phyloP scores from a whole-genome alignment of 2,113 vertebrate genomes.

The Lasiurus cinereus region DNA sequence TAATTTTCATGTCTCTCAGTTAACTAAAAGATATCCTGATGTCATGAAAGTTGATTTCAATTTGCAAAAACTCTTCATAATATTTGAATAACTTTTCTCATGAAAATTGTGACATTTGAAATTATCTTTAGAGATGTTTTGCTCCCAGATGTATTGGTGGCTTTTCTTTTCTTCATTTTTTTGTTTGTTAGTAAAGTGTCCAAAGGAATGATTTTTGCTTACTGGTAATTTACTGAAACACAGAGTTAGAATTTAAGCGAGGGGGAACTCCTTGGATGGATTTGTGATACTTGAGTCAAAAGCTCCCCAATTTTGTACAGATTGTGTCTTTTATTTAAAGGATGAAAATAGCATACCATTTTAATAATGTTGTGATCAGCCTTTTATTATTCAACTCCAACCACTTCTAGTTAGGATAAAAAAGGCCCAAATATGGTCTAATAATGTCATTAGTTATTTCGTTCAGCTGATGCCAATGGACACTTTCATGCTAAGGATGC shows the following conservation, averaged over 20 bases:
- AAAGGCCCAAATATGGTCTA: background rate
- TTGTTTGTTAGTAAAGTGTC: background rate
- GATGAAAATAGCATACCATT: background rate
- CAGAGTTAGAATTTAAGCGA: conserved; percentile 15
- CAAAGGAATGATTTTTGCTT: conserved; percentile 28
- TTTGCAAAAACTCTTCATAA: background rate
- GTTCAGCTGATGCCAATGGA: background rate
- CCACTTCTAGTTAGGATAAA: background rate
- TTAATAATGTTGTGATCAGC: background rate
- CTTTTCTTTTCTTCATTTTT: background rate
- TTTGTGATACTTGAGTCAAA: conserved; percentile 46
- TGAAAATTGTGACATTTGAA: conserved; percentile 21
- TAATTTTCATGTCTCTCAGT: background rate
- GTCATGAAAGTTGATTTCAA: conserved; percentile 33
- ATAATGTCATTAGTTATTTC: background rate
- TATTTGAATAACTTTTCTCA: conserved; percentile 7
- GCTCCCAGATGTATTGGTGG: background rate
- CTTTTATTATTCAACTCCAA: background rate
- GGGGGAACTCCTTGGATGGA: background rate
- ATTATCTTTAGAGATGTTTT: conserved; percentile 8
- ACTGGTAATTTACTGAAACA: background rate
- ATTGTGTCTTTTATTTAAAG: conserved; percentile 37
- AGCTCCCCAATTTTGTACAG: background rate
- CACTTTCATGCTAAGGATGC: background rate
- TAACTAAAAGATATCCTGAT: conserved; percentile 12